phyloP scores from a whole-genome alignment of 2,113 vertebrate species.

The Butorides virescens region DNA sequence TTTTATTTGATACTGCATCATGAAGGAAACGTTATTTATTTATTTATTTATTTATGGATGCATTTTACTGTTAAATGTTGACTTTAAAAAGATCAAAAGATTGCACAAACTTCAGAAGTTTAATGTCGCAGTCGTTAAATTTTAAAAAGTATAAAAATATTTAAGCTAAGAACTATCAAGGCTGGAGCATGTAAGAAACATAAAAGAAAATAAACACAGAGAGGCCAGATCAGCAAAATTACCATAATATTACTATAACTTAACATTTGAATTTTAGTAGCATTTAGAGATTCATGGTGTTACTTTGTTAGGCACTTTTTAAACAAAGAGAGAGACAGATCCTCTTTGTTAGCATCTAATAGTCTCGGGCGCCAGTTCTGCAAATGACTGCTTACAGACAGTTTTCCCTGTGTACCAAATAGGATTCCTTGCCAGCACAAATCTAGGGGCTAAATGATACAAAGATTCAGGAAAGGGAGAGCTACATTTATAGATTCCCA shows the following conservation, averaged over 20 bases:
- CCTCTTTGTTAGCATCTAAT: background rate
- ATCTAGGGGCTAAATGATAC: background rate
- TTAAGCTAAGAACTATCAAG: background rate
- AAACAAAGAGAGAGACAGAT: background rate
- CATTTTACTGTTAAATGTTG: background rate
- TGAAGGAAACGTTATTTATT: background rate
- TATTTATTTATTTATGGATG: background rate
- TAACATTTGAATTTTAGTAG: background rate
- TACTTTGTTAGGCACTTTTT: background rate
- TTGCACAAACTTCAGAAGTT: background rate
- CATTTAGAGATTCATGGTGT: background rate
- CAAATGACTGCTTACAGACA: background rate
- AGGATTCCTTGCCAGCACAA: background rate
- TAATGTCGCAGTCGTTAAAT: background rate
- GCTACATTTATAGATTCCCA: background rate
- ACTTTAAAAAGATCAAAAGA: background rate
- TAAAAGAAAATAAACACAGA: background rate
- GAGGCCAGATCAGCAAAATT: background rate
- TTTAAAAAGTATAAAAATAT: background rate
- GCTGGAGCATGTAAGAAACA: background rate
- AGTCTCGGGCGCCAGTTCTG: background rate
- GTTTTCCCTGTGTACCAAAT: background rate
- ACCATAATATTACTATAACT: background rate
- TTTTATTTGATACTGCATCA: background rate
- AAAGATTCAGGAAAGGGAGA: background rate